Evolutionary conservation across 2,888 invertebrate genomes (phyloP).

Genomic region (Netelia inedita): DNA sequence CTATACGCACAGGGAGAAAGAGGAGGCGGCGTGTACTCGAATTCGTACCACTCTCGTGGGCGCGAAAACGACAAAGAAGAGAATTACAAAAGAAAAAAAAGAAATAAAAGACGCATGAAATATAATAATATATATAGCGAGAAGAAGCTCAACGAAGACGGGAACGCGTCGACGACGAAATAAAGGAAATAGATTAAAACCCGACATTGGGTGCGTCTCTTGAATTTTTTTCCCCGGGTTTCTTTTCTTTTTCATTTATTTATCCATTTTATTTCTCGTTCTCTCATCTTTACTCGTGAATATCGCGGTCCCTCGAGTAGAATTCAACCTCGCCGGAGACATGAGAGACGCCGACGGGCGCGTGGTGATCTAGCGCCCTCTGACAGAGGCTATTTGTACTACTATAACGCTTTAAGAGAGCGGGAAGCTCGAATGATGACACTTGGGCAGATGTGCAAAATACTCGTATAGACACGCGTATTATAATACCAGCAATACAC

Average conservation of each 20-base stretch:
- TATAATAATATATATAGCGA: conserved; percentile 2
- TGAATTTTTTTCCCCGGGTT: not conserved
- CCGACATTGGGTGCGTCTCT: conserved; percentile 67
- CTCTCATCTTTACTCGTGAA: conserved; percentile 33
- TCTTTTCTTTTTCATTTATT: conserved; percentile 35
- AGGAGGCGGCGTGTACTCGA: conserved; percentile 22
- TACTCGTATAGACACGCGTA: conserved; percentile 37
- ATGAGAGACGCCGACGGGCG: conserved; percentile 78
- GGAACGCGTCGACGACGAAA: conserved; percentile 69
- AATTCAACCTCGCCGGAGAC: conserved; percentile 73
- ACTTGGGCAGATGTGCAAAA: conserved; percentile 57
- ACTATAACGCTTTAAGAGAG: conserved; percentile 66
- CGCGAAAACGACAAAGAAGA: conserved; percentile 28
- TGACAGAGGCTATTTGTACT: conserved; percentile 81
- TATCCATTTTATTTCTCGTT: conserved; percentile 19
- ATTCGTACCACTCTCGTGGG: conserved; percentile 18
- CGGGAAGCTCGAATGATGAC: conserved; percentile 52
- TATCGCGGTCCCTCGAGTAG: conserved; percentile 37
- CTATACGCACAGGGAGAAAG: conserved; percentile 2
- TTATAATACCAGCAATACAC: conserved; percentile 23
- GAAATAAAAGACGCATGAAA: conserved; percentile 25
- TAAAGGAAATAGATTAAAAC: conserved; percentile 78
- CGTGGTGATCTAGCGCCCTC: conserved; percentile 67
- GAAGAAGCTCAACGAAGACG: conserved; percentile 52
- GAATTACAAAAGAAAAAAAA: conserved; percentile 10